phyloP scores from a whole-genome alignment of 1,140 invertebrate genomes.

The Drosophila tsacasi region DNA sequence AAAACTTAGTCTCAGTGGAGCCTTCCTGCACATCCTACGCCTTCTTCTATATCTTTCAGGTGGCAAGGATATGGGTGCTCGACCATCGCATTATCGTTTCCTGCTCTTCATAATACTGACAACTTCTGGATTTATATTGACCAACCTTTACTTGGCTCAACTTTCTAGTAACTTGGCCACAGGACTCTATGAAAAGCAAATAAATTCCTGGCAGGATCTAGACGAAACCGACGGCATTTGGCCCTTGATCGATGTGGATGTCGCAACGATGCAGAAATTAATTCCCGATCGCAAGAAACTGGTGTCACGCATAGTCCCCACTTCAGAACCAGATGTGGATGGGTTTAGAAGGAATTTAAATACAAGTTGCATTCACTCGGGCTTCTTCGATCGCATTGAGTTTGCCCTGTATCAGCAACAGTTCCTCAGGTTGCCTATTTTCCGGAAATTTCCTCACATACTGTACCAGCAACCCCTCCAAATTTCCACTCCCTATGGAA shows the following conservation, averaged over 20 bases:
- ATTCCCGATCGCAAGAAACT: slow-evolving; percentile 49
- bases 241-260: slow-evolving; percentile 40
- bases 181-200: slow-evolving; percentile 56
- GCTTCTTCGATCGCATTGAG: slow-evolving; percentile 60
- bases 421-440: slow-evolving; percentile 51
- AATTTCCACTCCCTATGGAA: slow-evolving; percentile 53
- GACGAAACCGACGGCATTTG: slow-evolving; percentile 30
- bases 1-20: slow-evolving; percentile 12
- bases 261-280: slow-evolving; percentile 16
- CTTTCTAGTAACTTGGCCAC: slow-evolving; percentile 55
- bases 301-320: slow-evolving; percentile 29
- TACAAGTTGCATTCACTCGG: slow-evolving; percentile 53
- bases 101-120: slow-evolving; percentile 43
- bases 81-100: slow-evolving; percentile 20
- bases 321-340: slow-evolving; percentile 46
- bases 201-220: slow-evolving; percentile 58
- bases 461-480: slow-evolving; percentile 60
- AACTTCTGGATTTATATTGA: slow-evolving; percentile 50
- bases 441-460: slow-evolving; percentile 49
- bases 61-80: slow-evolving; percentile 13
- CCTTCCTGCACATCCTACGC: slow-evolving; percentile 50
- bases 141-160: slow-evolving; percentile 62
- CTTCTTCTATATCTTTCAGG: slow-evolving; percentile 38
- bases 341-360: slow-evolving; percentile 46
- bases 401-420: slow-evolving; percentile 65